Evolutionary conservation across 2,113 vertebrate genomes (phyloP).

Genomic region (Chiloscyllium plagiosum): DNA sequence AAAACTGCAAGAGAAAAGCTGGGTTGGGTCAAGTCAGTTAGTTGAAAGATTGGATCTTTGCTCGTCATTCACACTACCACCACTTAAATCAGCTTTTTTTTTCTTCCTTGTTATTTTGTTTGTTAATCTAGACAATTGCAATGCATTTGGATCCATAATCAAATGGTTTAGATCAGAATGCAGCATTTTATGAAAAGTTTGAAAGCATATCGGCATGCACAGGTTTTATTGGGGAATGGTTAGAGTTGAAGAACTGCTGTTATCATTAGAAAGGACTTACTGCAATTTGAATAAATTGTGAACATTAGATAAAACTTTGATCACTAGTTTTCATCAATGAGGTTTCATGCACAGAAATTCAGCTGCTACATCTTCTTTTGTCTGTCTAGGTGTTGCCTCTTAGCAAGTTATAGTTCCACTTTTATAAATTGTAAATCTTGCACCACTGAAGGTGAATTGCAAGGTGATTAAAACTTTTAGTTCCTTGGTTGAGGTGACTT

Average conservation of each 20-base stretch:
- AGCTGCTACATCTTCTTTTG: not conserved
- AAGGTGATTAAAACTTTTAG: not conserved
- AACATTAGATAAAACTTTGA: too few species aligned
- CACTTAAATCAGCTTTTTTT: not conserved
- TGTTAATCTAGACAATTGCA: not conserved
- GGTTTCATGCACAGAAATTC: not conserved
- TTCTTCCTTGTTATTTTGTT: not conserved
- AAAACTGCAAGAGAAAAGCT: not conserved
- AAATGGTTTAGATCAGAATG: not conserved
- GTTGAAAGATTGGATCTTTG: not conserved
- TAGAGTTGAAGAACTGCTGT: not conserved
- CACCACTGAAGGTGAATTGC: not conserved
- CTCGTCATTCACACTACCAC: not conserved
- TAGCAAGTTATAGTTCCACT: not conserved
- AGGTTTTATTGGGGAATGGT: not conserved
- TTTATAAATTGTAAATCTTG: not conserved
- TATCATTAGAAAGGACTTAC: not conserved
- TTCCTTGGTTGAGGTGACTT: not conserved
- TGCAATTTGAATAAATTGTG: not conserved
- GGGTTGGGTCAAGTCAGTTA: not conserved
- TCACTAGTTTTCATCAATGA: too few species aligned
- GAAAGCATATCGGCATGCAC: not conserved
- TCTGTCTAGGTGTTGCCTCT: not conserved
- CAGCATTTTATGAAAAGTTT: not conserved
- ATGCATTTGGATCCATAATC: not conserved